phyloP scores from a whole-genome alignment of 2,113 vertebrate genomes.

The Argyrosomus japonicus region DNA sequence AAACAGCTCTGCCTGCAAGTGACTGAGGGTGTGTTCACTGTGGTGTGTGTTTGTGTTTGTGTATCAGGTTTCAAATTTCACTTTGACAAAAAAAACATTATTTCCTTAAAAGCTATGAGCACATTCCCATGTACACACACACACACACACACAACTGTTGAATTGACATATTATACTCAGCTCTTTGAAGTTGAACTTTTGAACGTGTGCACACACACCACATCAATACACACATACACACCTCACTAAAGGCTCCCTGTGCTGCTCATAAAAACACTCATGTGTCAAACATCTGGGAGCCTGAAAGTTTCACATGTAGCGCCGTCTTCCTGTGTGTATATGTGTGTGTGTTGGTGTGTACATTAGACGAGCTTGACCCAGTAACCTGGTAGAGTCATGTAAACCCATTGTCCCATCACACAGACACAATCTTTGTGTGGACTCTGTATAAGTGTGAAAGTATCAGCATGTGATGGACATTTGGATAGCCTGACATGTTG shows the following conservation, averaged over 20 bases:
- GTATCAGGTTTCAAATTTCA: slow-evolving; percentile 11
- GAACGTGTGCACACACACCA: slow-evolving; percentile 38
- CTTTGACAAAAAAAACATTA: slow-evolving; percentile 30
- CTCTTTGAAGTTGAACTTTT: slow-evolving; percentile 73
- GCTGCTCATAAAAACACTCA: slow-evolving; percentile 69
- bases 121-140: slow-evolving; percentile 1
- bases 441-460: slow-evolving; percentile 5
- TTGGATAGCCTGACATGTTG: background rate
- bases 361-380: slow-evolving; percentile 44
- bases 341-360: slow-evolving; percentile 46
- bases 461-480: slow-evolving; percentile 14
- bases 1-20: slow-evolving; percentile 31
- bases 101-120: slow-evolving; percentile 36
- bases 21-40: slow-evolving; percentile 27
- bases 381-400: slow-evolving; percentile 34
- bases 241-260: slow-evolving; percentile 54
- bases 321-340: slow-evolving; percentile 46
- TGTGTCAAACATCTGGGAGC: slow-evolving; percentile 81
- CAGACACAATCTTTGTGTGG: slow-evolving; percentile 18
- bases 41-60: slow-evolving; percentile 23
- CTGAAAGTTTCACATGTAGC: slow-evolving; percentile 68
- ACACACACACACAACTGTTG: slow-evolving; percentile 28
- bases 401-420: slow-evolving; percentile 50
- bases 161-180: slow-evolving; percentile 43
- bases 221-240: slow-evolving; percentile 45